Percentiles rank a stretch among this genome's conserved stretches.
phyloP scores from a whole-genome alignment of 1,140 invertebrate species.

The Oreohelix idahoensis region DNA sequence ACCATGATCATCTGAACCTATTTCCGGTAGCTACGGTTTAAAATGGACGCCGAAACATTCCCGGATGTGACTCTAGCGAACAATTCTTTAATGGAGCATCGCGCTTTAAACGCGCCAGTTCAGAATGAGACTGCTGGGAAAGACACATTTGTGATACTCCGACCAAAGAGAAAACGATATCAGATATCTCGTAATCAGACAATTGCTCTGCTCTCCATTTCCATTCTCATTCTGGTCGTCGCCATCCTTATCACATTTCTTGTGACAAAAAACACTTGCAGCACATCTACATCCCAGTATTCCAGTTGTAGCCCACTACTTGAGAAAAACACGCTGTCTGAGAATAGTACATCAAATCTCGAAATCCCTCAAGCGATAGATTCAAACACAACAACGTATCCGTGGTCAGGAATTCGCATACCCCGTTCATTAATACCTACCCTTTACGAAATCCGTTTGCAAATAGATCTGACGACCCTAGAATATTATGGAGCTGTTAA shows the following conservation, averaged over 20 bases:
- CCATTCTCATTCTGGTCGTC: background rate
- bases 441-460: constrained; percentile 53
- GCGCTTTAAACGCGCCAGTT: background rate
- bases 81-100: background rate
- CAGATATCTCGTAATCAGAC: background rate
- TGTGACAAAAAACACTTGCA: background rate
- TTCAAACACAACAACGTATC: background rate
- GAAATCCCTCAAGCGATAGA: background rate
- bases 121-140: background rate
- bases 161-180: background rate
- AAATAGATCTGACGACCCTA: constrained; percentile 50
- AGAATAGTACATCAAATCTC: background rate
- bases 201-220: background rate
- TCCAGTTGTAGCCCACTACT: too few species aligned
- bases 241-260: background rate
- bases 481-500: constrained; percentile 51
- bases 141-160: constrained; percentile 28
- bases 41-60: constrained; percentile 23
- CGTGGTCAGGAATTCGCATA: constrained; percentile 56
- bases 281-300: background rate
- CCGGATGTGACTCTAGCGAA: constrained; percentile 32
- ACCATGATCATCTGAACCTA: too few species aligned
- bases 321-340: background rate
- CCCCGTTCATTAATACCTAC: constrained; percentile 51
- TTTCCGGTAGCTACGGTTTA: background rate